Base-by-base conservation (phyloP, 2,888 invertebrate species). In the Acanthosepion esculentum region DNA sequence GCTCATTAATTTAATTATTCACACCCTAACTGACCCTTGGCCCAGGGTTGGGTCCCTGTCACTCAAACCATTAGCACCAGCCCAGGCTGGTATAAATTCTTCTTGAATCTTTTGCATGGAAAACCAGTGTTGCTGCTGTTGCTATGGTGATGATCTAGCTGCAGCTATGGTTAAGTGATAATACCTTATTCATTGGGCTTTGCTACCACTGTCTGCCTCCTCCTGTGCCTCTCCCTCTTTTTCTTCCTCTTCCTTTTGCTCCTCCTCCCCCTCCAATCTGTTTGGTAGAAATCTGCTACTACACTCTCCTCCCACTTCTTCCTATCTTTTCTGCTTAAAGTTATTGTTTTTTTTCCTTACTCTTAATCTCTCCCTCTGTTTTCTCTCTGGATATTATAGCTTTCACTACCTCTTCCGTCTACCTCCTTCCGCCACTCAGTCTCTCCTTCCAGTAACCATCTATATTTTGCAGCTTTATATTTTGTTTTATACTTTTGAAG, bases 1-100 rank as follows among this genome's bases (percentile, higher is more conserved):
- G 48, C 48, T n/a, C 93, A 93, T 93, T 93, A 93, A 93, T 93
- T 93, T 93, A 93, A 93, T 93, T 48, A 53, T 53, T 93, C 48
- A 48, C 93, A 50, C 53, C 50, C 48, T 93, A 18, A 18, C 93
- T 93, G 93, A 48, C 93, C 92, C 93, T 53, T 93, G 48, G 6
- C 93, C 48, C 53, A 20, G n/a, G 53, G 93, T 29, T 93, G 53
- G 53, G 93, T 50, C 53, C 50, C 53, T 93, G 93, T 93, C 93
- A 93, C 18, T 92, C 92, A 92, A n/a, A 93, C 48, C 53, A 93
- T 93, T 48, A 93, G 48, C 93, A 93, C 93, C 53, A 53, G 50
- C 29, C n/a, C 5, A 8, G 7, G 1, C 78, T 92, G 92, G 41
- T 33, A 48, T 92, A 92, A 41, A 91, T 91, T 91, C 48, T 48